Evolutionary conservation across 1,140 invertebrate genomes (phyloP), one percentile per base, ranked within the genome.

Genomic region (Delia radicum): DNA sequence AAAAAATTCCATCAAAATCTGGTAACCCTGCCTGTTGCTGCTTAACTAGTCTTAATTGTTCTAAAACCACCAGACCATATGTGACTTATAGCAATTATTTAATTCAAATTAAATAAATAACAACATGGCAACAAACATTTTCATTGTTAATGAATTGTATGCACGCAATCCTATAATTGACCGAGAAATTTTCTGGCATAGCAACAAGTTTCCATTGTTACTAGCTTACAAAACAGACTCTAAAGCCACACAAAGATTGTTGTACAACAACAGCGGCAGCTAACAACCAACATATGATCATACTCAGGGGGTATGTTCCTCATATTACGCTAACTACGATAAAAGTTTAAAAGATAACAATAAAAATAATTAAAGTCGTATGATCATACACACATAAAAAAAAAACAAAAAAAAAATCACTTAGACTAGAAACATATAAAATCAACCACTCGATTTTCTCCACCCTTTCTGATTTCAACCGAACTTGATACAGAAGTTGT

Each of bases 181-280:
- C 10, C 4, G 4, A 33, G 4, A 33, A 4, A 33, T 4, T 33
- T 4, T 33, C 31, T 4, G 31, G 31, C 31, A 90, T 55, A 55
- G 48, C 48, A 55, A 55, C 48, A 55, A 55, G 48, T 21, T 10
- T 10, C 48, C 5, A 55, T 55, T 55, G 48, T 55, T 55, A 18
- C n/a, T 55, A 6, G 21, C 48, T 55, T 5, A 55, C 18, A 18
- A 24, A 21, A 21, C 48, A 21, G n/a, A 21, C 18, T 55, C 48
- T 55, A 15, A 55, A 55, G 18, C n/a, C 18, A 6, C 48, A 55
- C 8, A 10, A 42, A 42, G 3, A 21, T 33, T 33, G 31, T 33
- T 33, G 31, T 33, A 6, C 37, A 42, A 42, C 37, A 10, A 42
- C 37, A 13, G 37, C 37, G n/a, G 37, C 37, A 42, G 12, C 37